Base-by-base conservation (phyloP, 2,797 vertebrate species). In the Artibeus lituratus region DNA sequence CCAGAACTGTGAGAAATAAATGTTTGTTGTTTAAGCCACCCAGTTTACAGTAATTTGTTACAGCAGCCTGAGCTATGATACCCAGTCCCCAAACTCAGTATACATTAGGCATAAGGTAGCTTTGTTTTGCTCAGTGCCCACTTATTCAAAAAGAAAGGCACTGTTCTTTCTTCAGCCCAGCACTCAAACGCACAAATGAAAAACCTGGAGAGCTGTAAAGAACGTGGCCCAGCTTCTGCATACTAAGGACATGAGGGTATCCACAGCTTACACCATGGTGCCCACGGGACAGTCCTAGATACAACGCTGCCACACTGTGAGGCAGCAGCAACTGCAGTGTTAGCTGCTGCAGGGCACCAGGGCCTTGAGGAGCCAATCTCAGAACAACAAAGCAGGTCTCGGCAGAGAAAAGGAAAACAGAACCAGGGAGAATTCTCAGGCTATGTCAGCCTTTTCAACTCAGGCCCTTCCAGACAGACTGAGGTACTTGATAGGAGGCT, bases 221-320 rank as follows among this genome's bases (percentile, higher is more conserved):
- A 76, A 49, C 26, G 51, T 0, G 9, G 76, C 0, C 49, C 51
- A 53, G 8, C 55, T 93, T 77, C 35, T 26, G 15, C 5, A 19
- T 0, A 1, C 10, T 2, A 7, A n/a, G 35, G n/a, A n/a, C 5
- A 32, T 2, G 0, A 53, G 9, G 18, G 32, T 37, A 11, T 49
- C 51, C 4, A 9, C 10, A 8, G 12, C 3, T 4, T n/a, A 47
- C 3, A 4, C 2, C 7, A 29, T 21, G 24, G 35, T 35, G 3
- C 12, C 51, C n/a, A 21, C 0, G 3, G 10, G 32, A 73, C 35
- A 59, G 44, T 44, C 1, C 7, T n/a, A 4, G 3, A 74, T 2
- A 29, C 70, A 29, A 32, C 32, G 10, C 5, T 1, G 9, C n/a
- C 32, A 42, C 2, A 2, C 4, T 16, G 39, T 2, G 15, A 82